Evolutionary conservation across 2,888 invertebrate species (phyloP), one percentile per base, ranked within the genome.

Genomic region (Oxystoma pomonae): DNA sequence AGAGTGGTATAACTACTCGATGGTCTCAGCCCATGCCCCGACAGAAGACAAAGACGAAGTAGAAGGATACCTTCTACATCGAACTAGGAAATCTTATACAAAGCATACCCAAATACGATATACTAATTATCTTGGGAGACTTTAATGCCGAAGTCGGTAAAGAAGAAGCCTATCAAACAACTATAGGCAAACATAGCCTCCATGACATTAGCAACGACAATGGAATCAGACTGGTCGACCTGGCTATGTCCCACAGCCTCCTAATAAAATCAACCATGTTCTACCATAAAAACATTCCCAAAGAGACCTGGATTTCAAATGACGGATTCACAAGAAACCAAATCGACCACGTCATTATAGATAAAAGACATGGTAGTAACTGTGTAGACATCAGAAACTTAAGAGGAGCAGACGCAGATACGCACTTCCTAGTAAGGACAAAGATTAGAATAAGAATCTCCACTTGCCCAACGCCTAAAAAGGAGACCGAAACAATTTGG

Each of bases 331-430:
- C 57, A 9, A 20, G 57, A 57, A 57, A 57, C 20, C 50, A 50
- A 50, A 50, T 50, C 9, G 50, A 50, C 50, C 50, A 50, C n/a
- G 50, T 50, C 9, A 9, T 58, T 22, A 58, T 58, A 58, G 22
- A 58, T 16, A 16, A n/a, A 21, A 58, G 58, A 22, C 22, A 22
- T 49, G 2, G 22, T 22, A 58, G 20, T 21, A 58, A 22, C 16
- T 58, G 58, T 49, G 2, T 58, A 20, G 58, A 59, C 52, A 51
- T 59, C 17, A 59, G 52, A 59, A 51, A 20, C 20, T 20, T 59
- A 18, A 50, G 59, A 18, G 59, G 51, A 52, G 59, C 59, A 52
- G 59, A 59, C 52, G 59, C 59, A 59, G 59, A 59, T 59, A 59
- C 59, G 17, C 59, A 59, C 19, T 20, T 59, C 52, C 52, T 57